These are phyloP conservation scores for Spea multiplicata DNA, from an alignment of 2,113 vertebrate species.

Conservation along the genomic window DNA sequence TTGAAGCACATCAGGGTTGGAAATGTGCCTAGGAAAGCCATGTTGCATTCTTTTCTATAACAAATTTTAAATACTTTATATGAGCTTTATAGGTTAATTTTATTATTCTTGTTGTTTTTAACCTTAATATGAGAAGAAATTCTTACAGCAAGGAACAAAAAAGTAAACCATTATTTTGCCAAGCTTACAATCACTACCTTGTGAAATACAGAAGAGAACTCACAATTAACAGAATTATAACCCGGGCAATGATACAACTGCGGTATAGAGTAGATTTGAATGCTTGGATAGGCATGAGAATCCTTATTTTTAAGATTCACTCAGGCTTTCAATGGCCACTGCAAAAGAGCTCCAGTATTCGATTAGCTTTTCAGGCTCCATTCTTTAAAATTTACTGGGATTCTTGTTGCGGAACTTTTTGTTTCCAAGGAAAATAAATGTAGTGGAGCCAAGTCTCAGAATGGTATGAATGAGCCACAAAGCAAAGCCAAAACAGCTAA, in stretches of 20 bases:
- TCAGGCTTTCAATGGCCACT: not conserved
- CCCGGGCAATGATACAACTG: not conserved
- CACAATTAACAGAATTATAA: not conserved
- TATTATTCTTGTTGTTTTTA: no score
- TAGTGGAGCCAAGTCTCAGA: constrained; percentile 12
- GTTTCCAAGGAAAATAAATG: constrained; percentile 46
- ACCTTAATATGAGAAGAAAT: no score
- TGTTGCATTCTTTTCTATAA: no score
- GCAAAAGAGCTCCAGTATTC: not conserved
- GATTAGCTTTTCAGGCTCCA: constrained; percentile 11
- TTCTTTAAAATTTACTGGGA: constrained; percentile 35
- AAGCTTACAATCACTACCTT: not conserved
- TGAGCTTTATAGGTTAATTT: no score
- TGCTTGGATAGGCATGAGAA: constrained; percentile 5
- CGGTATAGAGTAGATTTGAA: not conserved
- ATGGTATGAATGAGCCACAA: constrained; percentile 30
- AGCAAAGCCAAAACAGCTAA: constrained; percentile 11
- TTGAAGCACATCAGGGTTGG: no score
- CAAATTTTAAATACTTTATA: no score
- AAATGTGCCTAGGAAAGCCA: no score
- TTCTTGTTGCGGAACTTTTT: constrained; percentile 32
- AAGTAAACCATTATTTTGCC: not conserved
- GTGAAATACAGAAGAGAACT: not conserved
- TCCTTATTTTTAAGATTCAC: constrained; percentile 1
- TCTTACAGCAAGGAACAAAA: not conserved